Conservation (phyloP, 2,113 vertebrate species). For the Podilymbus podiceps region DNA sequence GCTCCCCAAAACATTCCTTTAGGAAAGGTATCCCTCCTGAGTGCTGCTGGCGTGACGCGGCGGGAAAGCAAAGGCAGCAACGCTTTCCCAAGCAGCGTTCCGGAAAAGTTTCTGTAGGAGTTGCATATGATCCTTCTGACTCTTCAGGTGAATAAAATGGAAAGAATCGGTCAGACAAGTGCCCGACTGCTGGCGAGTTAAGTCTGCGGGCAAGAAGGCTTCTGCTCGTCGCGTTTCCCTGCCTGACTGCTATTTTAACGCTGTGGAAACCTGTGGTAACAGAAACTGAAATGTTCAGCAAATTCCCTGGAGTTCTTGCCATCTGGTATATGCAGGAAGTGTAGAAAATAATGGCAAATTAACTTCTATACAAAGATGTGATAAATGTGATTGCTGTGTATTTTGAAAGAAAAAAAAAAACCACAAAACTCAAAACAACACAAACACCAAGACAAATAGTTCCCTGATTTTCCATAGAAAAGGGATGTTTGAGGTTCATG, state of each 20-base stretch:
- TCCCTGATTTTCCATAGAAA: neutral
- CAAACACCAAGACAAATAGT: neutral
- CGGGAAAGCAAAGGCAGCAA: neutral
- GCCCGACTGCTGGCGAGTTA: neutral
- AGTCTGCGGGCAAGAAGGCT: neutral
- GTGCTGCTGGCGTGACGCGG: fast-evolving
- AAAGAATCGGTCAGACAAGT: neutral
- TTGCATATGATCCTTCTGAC: neutral
- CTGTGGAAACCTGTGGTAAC: neutral
- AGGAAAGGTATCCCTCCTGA: neutral
- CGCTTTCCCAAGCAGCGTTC: neutral
- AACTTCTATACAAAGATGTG: neutral
- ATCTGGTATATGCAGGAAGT: neutral
- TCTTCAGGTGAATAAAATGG: too few species aligned
- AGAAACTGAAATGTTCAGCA: neutral
- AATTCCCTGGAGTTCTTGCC: neutral
- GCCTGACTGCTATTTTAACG: neutral
- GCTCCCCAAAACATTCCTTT: neutral
- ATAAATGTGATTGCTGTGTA: neutral
- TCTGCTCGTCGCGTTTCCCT: neutral
- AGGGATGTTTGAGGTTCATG: neutral
- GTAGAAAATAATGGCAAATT: neutral
- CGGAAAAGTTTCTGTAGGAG: neutral
- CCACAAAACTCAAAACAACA: too few species aligned
- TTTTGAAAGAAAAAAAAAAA: neutral